Evolutionary conservation across 1,140 invertebrate species (phyloP), one percentile per base, ranked within the genome.

Genomic region (Aphis craccivora): DNA sequence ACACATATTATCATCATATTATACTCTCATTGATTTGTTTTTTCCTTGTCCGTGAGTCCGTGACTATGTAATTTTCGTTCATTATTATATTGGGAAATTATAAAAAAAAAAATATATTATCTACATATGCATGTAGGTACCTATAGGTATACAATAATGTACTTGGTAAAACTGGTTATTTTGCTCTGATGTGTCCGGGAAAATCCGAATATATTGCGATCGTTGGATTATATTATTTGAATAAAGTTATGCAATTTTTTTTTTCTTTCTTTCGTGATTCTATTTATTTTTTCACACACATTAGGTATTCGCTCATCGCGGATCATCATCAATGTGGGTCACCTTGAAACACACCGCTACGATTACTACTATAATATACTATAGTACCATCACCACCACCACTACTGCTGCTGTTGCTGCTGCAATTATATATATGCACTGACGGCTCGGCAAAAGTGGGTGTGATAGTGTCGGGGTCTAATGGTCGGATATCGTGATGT

Each of bases 401-500:
- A 51, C 86, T 2, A 7, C 11, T 22, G 20, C 18, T 48, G 40
- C 67, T 37, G 37, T 14, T 48, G 48, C 48, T 51, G 48, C 14
- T 51, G 48, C 48, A 51, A 51, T 20, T 43, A 76, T 76, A 76
- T 90, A 55, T 55, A 40, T 53, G 0, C 23, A 91, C 90, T 25
- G 43, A 83, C 60, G 67, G 67, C 90, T 37, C 91, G 45, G 40
- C 45, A 48, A 92, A 91, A 86, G 91, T 93, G 81, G 91, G 91
- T 93, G 91, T 84, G 91, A 93, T 53, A 53, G 48, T 83, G 48
- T 81, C 81, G 81, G 91, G 81, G 30, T 83, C 45, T 93, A 93
- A 93, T 93, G 91, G 91, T 93, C 91, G 91, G 91, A 93, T 93
- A 93, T 93, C 91, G 91, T 93, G 91, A 93, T 93, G 91, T 93